phyloP scores from a whole-genome alignment of 1,140 invertebrate species.

The Temnothorax curvispinosus region DNA sequence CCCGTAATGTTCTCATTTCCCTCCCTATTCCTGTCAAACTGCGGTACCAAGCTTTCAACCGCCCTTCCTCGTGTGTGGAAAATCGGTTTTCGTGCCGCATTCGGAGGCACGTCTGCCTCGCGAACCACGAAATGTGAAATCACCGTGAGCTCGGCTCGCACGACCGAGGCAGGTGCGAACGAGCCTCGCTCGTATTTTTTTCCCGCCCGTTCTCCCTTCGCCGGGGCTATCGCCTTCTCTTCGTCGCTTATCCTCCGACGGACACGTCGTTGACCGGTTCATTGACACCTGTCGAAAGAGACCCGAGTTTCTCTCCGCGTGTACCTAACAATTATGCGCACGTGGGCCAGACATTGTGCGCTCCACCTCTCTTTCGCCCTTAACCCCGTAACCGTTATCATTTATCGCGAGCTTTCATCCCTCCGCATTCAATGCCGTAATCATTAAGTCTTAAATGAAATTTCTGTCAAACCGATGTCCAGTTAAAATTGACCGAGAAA shows the following conservation, averaged over 20 bases:
- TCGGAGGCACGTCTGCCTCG: slow-evolving; percentile 29
- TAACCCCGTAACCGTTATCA: slow-evolving; percentile 46
- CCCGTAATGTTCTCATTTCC: not conserved
- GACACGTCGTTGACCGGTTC: slow-evolving; percentile 76
- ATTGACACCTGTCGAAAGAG: slow-evolving; percentile 83
- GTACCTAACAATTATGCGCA: slow-evolving; percentile 77
- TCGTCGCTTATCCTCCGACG: slow-evolving; percentile 72
- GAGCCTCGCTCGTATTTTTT: slow-evolving; percentile 59
- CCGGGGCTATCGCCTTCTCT: slow-evolving; percentile 42
- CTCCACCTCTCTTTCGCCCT: not conserved
- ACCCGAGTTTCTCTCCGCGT: slow-evolving; percentile 75
- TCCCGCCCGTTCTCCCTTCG: slow-evolving; percentile 32
- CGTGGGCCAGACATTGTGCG: slow-evolving; percentile 64
- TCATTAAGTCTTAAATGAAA: slow-evolving; percentile 31
- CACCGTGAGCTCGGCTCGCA: slow-evolving; percentile 63
- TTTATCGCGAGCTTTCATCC: slow-evolving; percentile 39
- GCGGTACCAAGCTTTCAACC: not conserved
- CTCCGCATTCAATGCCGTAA: not conserved
- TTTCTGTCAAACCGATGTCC: slow-evolving; percentile 27
- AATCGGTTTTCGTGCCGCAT: slow-evolving; percentile 51
- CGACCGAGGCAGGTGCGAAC: slow-evolving; percentile 71
- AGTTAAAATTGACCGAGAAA: slow-evolving; percentile 21
- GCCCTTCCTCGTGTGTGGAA: not conserved
- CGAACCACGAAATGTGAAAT: slow-evolving; percentile 68
- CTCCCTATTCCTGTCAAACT: not conserved